Conservation (phyloP, 2,888 invertebrate genomes). For the Anticlea derivata region DNA sequence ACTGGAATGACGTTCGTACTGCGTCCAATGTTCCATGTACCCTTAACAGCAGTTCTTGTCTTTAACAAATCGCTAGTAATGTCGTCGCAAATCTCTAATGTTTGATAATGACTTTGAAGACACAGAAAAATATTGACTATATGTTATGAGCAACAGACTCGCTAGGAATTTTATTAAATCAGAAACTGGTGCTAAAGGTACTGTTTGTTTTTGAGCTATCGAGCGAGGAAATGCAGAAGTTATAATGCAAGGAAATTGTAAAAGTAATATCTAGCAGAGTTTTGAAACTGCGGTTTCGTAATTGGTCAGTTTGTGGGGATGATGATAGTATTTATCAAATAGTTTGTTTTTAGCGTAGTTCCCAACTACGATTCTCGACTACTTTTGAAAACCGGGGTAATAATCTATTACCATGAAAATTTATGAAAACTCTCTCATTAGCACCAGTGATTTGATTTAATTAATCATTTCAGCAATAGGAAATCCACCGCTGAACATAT, state of each 20-base stretch:
- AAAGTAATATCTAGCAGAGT: slow-evolving; percentile 11
- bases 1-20: slow-evolving; percentile 49
- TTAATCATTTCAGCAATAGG: too few relatives aligned
- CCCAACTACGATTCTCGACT: too few relatives aligned
- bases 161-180: background rate
- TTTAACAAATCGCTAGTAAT: background rate
- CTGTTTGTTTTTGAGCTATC: slow-evolving; percentile 30
- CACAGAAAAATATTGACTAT: too few relatives aligned
- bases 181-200: background rate
- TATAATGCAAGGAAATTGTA: slow-evolving; percentile 12
- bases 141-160: background rate
- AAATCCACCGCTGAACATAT: too few relatives aligned
- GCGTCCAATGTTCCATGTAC: slow-evolving; percentile 9
- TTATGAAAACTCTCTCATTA: too few relatives aligned
- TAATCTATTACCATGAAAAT: too few relatives aligned
- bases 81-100: too few relatives aligned
- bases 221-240: slow-evolving; percentile 23
- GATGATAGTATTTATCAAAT: background rate
- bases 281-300: slow-evolving; percentile 9
- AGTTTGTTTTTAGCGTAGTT: too few relatives aligned
- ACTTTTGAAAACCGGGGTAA: too few relatives aligned
- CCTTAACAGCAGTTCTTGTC: background rate
- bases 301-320: slow-evolving; percentile 7
- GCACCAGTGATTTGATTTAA: too few relatives aligned
- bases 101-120: background rate